Conservation (phyloP, 2,797 vertebrate genomes). For the Phrynocephalus forsythii region DNA sequence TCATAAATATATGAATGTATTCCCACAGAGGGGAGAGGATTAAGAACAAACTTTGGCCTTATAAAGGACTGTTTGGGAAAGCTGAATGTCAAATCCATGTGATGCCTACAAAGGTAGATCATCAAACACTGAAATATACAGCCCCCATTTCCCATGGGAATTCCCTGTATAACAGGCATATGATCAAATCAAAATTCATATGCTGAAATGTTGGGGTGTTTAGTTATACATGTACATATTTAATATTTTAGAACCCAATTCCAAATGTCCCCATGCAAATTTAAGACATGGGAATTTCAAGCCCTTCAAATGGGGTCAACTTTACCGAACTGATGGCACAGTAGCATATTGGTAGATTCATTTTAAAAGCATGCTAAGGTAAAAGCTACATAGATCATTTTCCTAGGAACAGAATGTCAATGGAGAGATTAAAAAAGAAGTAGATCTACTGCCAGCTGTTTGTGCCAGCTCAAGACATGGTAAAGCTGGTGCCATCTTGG, state of each 20-base stretch:
- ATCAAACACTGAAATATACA: background rate
- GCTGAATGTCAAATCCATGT: background rate
- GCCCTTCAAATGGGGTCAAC: rapidly evolving
- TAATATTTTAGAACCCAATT: background rate
- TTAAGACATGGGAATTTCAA: background rate
- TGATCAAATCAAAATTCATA: background rate
- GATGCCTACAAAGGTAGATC: background rate
- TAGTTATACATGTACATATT: background rate
- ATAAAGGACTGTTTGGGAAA: background rate
- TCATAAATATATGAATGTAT: background rate
- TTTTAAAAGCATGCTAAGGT: background rate
- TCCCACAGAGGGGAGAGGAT: background rate
- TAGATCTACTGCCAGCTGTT: slow-evolving; percentile 11
- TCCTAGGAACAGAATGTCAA: slow-evolving; percentile 15
- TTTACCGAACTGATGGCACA: background rate
- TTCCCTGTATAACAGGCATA: background rate
- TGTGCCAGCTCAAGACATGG: slow-evolving; percentile 22
- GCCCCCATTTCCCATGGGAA: background rate
- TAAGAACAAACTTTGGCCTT: background rate
- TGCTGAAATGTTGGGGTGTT: background rate
- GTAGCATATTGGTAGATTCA: background rate
- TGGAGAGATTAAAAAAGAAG: slow-evolving; percentile 6
- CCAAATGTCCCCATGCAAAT: background rate
- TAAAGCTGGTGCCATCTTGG: background rate
- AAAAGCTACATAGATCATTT: slow-evolving; percentile 1